phyloP scores from a whole-genome alignment of 2,797 vertebrate species.

The Poeciliopsis turneri region DNA sequence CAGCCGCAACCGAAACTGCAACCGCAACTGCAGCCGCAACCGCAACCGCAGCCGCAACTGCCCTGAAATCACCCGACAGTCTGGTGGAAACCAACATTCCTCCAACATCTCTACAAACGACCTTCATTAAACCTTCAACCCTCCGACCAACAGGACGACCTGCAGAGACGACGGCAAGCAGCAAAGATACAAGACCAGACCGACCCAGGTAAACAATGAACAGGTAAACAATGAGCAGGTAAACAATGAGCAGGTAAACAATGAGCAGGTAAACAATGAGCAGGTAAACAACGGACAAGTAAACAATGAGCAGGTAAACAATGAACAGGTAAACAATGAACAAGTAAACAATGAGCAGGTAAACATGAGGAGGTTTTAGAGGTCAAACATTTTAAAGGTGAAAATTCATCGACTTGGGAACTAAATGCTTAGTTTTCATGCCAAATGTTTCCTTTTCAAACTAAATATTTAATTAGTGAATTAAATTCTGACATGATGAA shows the following conservation, averaged over 20 bases:
- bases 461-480: no score
- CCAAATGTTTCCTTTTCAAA: no score
- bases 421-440: no score
- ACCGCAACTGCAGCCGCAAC: no score
- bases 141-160: background rate
- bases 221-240: no score
- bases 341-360: constrained; percentile 45
- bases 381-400: no score
- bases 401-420: no score
- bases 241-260: constrained; percentile 49
- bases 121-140: background rate
- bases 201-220: constrained; percentile 29
- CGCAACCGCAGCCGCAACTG: background rate
- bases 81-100: background rate
- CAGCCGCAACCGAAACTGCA: accelerated
- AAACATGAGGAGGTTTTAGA: background rate
- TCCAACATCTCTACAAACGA: background rate
- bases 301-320: constrained; percentile 48
- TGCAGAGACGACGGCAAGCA: constrained; percentile 11
- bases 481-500: no score
- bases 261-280: no score
- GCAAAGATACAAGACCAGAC: constrained; percentile 38
- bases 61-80: background rate
- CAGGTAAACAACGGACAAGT: constrained; percentile 68
- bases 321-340: constrained; percentile 54